These are phyloP conservation scores for Embidobia sp. DNA, from an alignment of 2,888 invertebrate species.

Conservation along the genomic window DNA sequence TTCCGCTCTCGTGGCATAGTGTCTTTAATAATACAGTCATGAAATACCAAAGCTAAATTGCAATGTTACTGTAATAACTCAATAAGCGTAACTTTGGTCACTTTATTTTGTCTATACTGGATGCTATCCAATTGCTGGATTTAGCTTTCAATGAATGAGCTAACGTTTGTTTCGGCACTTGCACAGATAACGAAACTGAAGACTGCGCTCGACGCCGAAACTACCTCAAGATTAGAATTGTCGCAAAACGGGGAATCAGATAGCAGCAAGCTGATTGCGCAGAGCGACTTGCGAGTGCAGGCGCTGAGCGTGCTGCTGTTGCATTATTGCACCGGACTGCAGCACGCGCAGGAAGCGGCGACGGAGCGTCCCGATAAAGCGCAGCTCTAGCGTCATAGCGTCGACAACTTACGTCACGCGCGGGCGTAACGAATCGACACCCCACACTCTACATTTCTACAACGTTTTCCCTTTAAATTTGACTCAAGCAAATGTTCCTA, in stretches of 20 bases:
- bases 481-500: no score
- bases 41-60: no score
- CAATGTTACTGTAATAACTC: no score
- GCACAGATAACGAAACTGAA: constrained; percentile 88
- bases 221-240: constrained; percentile 82
- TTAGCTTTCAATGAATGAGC: constrained; percentile 11
- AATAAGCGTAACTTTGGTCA: no score
- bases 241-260: constrained; percentile 74
- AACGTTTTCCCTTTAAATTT: no score
- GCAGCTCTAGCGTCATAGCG: constrained; percentile 27
- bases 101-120: no score
- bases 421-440: no score
- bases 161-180: constrained; percentile 22
- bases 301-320: constrained; percentile 96
- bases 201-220: constrained; percentile 88
- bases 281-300: constrained; percentile 93
- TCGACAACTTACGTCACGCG: no score
- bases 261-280: constrained; percentile 78
- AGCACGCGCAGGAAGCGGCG: constrained; percentile 86
- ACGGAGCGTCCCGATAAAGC: constrained; percentile 69
- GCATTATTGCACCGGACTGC: constrained; percentile 96
- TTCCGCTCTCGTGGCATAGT: no score
- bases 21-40: no score
- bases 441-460: no score
- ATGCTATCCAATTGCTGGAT: no score